Percentiles rank a stretch among this genome's conserved stretches.
Evolutionary conservation across 2,888 invertebrate species (phyloP).

Genomic region (Andrena trimmerana): DNA sequence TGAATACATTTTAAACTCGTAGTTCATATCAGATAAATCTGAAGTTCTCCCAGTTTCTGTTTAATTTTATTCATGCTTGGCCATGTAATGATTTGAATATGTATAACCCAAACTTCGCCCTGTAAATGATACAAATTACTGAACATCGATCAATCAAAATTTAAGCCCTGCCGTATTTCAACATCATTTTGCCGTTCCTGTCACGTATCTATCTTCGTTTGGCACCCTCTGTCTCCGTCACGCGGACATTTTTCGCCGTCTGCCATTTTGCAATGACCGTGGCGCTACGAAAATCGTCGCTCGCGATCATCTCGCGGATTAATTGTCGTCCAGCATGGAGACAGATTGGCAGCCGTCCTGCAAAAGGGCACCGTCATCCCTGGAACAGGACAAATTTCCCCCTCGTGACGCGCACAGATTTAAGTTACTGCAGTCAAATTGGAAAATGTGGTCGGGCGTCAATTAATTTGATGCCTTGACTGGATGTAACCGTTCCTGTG

Average conservation of each 20-base stretch:
- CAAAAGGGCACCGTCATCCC: conserved; percentile 24
- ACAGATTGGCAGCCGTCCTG: conserved; percentile 50
- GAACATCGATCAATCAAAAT: background rate
- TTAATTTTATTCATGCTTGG: too few relatives aligned
- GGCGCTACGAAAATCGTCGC: background rate
- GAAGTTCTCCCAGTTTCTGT: too few relatives aligned
- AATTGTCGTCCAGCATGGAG: conserved; percentile 25
- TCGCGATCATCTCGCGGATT: conserved; percentile 25
- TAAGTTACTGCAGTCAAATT: conserved; percentile 39
- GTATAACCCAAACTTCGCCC: too few relatives aligned
- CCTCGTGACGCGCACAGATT: conserved; percentile 33
- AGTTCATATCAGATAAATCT: too few relatives aligned
- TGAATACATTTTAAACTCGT: too few relatives aligned
- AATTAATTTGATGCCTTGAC: conserved; percentile 45
- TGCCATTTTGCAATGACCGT: background rate
- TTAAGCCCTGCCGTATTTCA: background rate
- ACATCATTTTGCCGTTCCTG: background rate
- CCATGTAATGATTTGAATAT: too few relatives aligned
- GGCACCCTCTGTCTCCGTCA: background rate
- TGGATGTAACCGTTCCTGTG: background rate
- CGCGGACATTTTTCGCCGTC: background rate
- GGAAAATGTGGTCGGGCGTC: conserved; percentile 36
- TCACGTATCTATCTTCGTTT: background rate
- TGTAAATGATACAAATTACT: background rate
- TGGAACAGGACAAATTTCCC: conserved; percentile 24